Conservation (phyloP, 2,797 vertebrate genomes). For the Oophaga sylvatica region DNA sequence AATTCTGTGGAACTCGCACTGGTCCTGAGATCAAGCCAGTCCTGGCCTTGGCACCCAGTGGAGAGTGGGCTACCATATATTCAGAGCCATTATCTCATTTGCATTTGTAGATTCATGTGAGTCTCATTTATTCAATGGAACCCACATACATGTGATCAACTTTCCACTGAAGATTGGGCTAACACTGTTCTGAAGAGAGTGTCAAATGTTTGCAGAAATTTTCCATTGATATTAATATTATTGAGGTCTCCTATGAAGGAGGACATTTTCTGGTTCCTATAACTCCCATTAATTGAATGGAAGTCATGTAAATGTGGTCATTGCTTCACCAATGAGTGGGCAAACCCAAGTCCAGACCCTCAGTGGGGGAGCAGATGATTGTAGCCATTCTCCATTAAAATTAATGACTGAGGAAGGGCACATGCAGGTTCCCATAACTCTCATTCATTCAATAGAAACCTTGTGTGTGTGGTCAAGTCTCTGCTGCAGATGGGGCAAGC, state of each 20-base stretch:
- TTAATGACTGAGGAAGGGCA: neutral
- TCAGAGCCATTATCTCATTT: neutral
- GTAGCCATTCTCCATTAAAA: neutral
- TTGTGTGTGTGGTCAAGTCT: too few relatives aligned
- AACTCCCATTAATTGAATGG: too few relatives aligned
- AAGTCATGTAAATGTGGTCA: too few relatives aligned
- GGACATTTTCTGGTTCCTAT: too few relatives aligned
- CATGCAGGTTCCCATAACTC: neutral
- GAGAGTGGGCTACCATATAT: neutral
- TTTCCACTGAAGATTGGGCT: too few relatives aligned
- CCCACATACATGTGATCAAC: neutral
- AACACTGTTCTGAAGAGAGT: too few relatives aligned
- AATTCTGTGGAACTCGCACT: neutral
- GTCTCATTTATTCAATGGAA: neutral
- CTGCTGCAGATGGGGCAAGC: neutral
- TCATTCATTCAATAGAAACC: neutral
- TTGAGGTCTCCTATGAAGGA: too few relatives aligned
- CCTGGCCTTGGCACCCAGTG: neutral
- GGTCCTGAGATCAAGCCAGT: neutral
- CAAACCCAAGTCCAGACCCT: too few relatives aligned
- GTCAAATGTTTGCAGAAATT: too few relatives aligned
- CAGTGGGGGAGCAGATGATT: neutral
- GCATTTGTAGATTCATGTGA: neutral
- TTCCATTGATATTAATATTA: too few relatives aligned
- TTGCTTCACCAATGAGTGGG: too few relatives aligned